Conservation (phyloP, 2,888 invertebrate genomes). For the Drosophila mimica region DNA sequence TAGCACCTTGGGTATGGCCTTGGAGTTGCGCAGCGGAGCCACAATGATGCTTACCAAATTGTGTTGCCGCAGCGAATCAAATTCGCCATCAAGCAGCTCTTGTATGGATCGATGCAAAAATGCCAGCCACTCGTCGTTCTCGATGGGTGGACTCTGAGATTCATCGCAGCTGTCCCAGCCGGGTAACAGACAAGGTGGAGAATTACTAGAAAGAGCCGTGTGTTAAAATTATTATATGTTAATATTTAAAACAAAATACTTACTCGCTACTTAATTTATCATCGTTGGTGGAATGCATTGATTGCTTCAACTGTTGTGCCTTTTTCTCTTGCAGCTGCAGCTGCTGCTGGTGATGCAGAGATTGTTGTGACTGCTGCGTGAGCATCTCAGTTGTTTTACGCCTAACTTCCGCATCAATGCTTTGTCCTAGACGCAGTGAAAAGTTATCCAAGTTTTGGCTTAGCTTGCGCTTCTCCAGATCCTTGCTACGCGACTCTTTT, state of each 20-base stretch:
- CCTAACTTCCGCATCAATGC: slow-evolving; percentile 69
- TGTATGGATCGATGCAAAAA: slow-evolving; percentile 92
- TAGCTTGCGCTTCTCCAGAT: slow-evolving; percentile 84
- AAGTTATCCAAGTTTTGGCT: slow-evolving; percentile 86
- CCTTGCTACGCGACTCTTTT: slow-evolving; percentile 79
- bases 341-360: slow-evolving; percentile 30
- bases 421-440: slow-evolving; percentile 83
- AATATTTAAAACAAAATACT: slow-evolving; percentile 25
- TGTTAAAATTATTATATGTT: background rate
- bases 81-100: slow-evolving; percentile 92
- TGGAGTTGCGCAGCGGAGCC: slow-evolving; percentile 88
- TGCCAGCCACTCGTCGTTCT: slow-evolving; percentile 94
- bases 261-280: slow-evolving; percentile 82
- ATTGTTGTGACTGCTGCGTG: slow-evolving; percentile 54
- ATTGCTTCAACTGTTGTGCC: slow-evolving; percentile 63
- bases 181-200: slow-evolving; percentile 83
- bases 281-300: slow-evolving; percentile 75
- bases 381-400: slow-evolving; percentile 74
- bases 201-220: slow-evolving; percentile 68
- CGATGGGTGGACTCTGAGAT: slow-evolving; percentile 88
- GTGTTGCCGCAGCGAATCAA: slow-evolving; percentile 90
- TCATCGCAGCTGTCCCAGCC: slow-evolving; percentile 86
- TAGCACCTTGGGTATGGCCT: slow-evolving; percentile 88
- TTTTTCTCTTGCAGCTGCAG: slow-evolving; percentile 36
- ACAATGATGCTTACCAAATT: slow-evolving; percentile 89